Evolutionary conservation across 2,888 invertebrate species (phyloP).

Genomic region (Nomada flava): DNA sequence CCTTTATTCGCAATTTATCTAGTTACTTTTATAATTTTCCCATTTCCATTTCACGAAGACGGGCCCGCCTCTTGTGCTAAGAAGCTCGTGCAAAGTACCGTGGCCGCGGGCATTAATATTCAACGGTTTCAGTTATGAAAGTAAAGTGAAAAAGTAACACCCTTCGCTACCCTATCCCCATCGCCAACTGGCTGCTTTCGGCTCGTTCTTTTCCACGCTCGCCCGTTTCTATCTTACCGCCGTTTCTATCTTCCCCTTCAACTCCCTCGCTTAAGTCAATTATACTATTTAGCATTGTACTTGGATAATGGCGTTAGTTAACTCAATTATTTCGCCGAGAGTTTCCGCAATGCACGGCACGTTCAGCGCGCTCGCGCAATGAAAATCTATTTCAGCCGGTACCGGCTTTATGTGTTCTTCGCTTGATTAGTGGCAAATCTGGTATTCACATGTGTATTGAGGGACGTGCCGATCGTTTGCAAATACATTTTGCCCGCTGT

Average conservation of each 20-base stretch:
- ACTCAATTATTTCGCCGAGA: slow-evolving; percentile 73
- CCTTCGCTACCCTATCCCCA: slow-evolving; percentile 41
- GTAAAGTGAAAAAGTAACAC: slow-evolving; percentile 83
- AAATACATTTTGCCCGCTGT: not conserved
- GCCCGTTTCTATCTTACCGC: not conserved
- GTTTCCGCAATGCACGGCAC: slow-evolving; percentile 62
- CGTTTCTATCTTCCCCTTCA: not conserved
- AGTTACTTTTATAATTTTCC: slow-evolving; percentile 81
- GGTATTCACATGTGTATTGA: slow-evolving; percentile 22
- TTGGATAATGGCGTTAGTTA: slow-evolving; percentile 77
- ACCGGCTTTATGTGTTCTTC: slow-evolving; percentile 39
- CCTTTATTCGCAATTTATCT: slow-evolving; percentile 79
- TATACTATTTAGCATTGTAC: slow-evolving; percentile 81
- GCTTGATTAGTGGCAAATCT: slow-evolving; percentile 37
- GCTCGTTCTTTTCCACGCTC: slow-evolving; percentile 35
- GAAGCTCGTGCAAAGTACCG: slow-evolving; percentile 75
- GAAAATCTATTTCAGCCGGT: slow-evolving; percentile 52
- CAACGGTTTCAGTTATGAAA: slow-evolving; percentile 83
- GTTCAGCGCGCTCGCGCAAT: slow-evolving; percentile 45
- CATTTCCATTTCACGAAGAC: slow-evolving; percentile 79
- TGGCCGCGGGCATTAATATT: slow-evolving; percentile 82
- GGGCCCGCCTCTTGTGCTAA: slow-evolving; percentile 73
- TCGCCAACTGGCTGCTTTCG: slow-evolving; percentile 10
- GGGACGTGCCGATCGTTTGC: not conserved
- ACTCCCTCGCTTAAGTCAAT: slow-evolving; percentile 77